Base-by-base conservation (phyloP, 2,888 invertebrate species). In the Ectemnius lituratus region DNA sequence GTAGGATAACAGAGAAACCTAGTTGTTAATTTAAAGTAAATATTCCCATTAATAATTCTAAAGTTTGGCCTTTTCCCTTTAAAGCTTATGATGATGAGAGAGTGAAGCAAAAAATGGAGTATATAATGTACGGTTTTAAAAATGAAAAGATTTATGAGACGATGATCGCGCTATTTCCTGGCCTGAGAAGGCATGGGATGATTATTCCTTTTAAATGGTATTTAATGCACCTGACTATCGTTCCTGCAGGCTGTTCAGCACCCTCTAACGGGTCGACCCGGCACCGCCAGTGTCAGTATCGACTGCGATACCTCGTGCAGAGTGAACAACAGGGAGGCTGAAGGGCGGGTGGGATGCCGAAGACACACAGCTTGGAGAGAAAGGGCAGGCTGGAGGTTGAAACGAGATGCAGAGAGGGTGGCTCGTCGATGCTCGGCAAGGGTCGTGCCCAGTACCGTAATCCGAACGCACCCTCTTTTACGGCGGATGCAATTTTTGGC, bases 241-340 rank as follows among this genome's bases (percentile, higher is more conserved):
- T 62, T 76, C 72, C 78, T 78, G 80, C 83, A 81, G 83, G 78
- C 79, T 79, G 84, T 85, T 87, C 86, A 87, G 87, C 87, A 87
- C 88, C 88, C 88, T 88, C 88, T 88, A 87, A 88, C 88, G 88
- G 88, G 85, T 88, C 88, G 86, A 87, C 87, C 88, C 88, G 87
- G 86, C 88, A 88, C 87, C 87, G 85, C 76, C 84, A 85, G 87
- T 88, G 86, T 88, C 88, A 85, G 86, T 88, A 88, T 88, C 87
- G 88, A 88, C 88, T 87, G 87, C 87, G 87, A 79, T 84, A 86
- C 84, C 84, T 82, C 80, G 84, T 69, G 79, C 78, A 75, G 79
- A 72, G 37, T 37, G 82, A 78, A 70, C 74, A 70, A 75, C 75
- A 62, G 81, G 67, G 79, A 67, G 72, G 69, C 62, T 57, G 62